These are phyloP conservation scores for Acronicta aceris DNA, from an alignment of 2,888 invertebrate species.

Conservation along the genomic window DNA sequence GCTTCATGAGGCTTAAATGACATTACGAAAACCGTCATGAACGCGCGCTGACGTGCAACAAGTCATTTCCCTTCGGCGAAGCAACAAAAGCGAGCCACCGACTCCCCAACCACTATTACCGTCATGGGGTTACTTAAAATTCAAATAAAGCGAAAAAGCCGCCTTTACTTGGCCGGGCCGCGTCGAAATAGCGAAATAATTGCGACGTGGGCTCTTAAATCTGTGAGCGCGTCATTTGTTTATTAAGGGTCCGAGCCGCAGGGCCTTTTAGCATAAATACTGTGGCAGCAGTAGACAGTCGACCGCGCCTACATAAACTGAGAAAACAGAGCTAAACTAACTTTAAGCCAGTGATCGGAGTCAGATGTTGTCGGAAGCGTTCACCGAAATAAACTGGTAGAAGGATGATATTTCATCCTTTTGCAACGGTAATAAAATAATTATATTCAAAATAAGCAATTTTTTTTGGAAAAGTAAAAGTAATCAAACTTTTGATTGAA, in stretches of 20 bases:
- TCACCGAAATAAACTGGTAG: slow-evolving; percentile 50
- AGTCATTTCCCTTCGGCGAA: slow-evolving; percentile 53
- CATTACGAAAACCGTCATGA: slow-evolving; percentile 50
- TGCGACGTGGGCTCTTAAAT: slow-evolving; percentile 80
- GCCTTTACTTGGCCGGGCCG: slow-evolving; percentile 66
- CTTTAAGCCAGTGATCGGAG: slow-evolving; percentile 47
- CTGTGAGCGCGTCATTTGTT: slow-evolving; percentile 82
- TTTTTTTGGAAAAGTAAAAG: background rate
- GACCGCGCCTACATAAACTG: slow-evolving; percentile 60
- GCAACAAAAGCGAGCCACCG: slow-evolving; percentile 57
- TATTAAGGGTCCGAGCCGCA: slow-evolving; percentile 78
- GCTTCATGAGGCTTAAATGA: slow-evolving; percentile 42
- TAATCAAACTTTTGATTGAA: too few species aligned
- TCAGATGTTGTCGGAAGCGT: slow-evolving; percentile 44
- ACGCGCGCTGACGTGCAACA: slow-evolving; percentile 46
- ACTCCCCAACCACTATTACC: slow-evolving; percentile 55
- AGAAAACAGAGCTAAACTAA: slow-evolving; percentile 57
- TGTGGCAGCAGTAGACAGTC: slow-evolving; percentile 61
- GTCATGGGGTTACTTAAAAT: slow-evolving; percentile 68
- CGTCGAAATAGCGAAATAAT: slow-evolving; percentile 84
- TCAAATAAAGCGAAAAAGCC: slow-evolving; percentile 78
- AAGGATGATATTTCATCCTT: slow-evolving; percentile 15
- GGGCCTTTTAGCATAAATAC: slow-evolving; percentile 83
- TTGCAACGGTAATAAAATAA: slow-evolving; percentile 16
- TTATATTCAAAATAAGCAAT: too few species aligned